These are phyloP conservation scores for Eleutherodactylus coqui DNA, from an alignment of 2,797 vertebrate species.

Conservation along the genomic window DNA sequence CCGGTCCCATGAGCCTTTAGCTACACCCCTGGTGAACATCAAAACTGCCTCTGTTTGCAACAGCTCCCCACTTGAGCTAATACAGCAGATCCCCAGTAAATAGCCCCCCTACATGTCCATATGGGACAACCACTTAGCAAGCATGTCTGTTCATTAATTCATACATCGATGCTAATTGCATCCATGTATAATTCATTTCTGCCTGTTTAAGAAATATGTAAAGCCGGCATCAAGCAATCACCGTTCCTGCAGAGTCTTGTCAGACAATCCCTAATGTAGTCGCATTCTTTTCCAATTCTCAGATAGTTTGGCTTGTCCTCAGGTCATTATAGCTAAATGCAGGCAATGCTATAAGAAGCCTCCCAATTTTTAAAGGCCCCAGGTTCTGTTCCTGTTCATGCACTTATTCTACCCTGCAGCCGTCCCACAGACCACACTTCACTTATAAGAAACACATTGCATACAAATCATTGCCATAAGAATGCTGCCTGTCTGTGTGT, in stretches of 20 bases:
- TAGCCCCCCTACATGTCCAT: too few relatives aligned
- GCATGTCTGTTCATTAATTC: too few relatives aligned
- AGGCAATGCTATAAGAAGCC: constrained; percentile 3
- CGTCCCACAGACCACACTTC: constrained; percentile 39
- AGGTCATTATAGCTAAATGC: constrained; percentile 30
- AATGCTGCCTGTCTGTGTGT: constrained; percentile 49
- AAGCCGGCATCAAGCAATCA: background rate
- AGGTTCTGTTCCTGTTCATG: constrained; percentile 1
- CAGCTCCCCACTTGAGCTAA: too few relatives aligned
- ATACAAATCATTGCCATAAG: constrained; percentile 56
- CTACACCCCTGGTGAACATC: too few relatives aligned
- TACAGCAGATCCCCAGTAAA: too few relatives aligned
- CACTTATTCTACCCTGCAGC: constrained; percentile 31
- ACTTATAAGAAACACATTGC: constrained; percentile 60
- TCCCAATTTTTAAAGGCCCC: constrained; percentile 41
- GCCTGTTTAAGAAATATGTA: background rate
- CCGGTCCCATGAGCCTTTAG: too few relatives aligned
- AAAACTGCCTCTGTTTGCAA: too few relatives aligned
- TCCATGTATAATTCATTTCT: background rate
- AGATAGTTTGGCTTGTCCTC: constrained; percentile 25
- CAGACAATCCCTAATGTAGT: background rate
- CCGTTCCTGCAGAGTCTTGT: background rate
- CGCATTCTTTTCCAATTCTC: constrained; percentile 6
- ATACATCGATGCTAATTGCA: too few relatives aligned
- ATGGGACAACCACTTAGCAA: too few relatives aligned